These are phyloP conservation scores for Kryptopterus vitreolus DNA, from an alignment of 2,797 vertebrate species.

Conservation along the genomic window DNA sequence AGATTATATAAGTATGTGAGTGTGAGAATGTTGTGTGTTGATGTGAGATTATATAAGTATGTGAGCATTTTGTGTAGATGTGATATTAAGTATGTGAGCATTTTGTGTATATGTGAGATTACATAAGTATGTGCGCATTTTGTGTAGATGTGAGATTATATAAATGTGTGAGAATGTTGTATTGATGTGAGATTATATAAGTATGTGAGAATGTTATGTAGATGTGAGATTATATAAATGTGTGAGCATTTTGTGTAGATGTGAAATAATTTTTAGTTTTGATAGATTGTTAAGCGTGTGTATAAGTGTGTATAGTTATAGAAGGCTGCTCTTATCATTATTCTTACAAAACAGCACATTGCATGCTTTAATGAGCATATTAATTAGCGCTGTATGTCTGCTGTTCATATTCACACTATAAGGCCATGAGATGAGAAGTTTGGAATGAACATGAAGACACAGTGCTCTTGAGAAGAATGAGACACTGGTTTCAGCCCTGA, in stretches of 20 bases:
- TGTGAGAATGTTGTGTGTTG: neutral
- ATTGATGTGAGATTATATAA: too few species aligned
- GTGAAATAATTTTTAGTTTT: neutral
- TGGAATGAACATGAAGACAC: constrained; percentile 34
- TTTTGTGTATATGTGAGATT: too few species aligned
- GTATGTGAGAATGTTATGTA: too few species aligned
- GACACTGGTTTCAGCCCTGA: constrained; percentile 33
- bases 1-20: neutral
- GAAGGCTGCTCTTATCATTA: constrained; percentile 13
- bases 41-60: neutral
- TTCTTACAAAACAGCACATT: constrained; percentile 70
- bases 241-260: neutral
- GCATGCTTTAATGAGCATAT: constrained; percentile 74
- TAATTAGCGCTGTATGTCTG: constrained; percentile 69
- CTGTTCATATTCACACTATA: constrained; percentile 20
- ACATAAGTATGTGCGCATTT: too few species aligned
- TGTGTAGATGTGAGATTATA: too few species aligned
- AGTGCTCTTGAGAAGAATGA: constrained; percentile 36
- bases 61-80: neutral
- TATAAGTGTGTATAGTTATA: neutral
- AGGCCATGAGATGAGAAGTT: constrained; percentile 19
- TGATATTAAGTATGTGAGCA: neutral
- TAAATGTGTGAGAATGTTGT: too few species aligned
- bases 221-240: too few species aligned
- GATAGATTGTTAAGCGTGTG: too few species aligned